These are phyloP conservation scores for Xiphias gladius DNA, from an alignment of 2,113 vertebrate species.

Conservation along the genomic window DNA sequence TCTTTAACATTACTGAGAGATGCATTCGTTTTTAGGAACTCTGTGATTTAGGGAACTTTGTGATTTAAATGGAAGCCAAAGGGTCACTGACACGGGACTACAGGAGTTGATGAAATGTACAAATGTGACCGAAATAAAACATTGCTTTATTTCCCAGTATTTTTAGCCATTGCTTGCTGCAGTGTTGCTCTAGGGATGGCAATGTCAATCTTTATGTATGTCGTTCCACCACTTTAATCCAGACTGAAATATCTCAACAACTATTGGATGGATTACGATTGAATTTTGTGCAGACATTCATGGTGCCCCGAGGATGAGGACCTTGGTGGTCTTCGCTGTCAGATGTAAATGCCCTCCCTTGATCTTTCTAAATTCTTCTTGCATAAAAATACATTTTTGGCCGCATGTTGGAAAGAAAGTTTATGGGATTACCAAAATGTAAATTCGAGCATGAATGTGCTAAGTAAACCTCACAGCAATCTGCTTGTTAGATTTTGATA, in stretches of 20 bases:
- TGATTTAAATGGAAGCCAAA: background rate
- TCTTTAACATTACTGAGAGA: background rate
- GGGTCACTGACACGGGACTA: background rate
- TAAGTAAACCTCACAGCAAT: background rate
- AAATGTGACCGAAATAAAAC: background rate
- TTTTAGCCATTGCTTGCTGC: background rate
- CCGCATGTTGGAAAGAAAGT: background rate
- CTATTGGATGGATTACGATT: background rate
- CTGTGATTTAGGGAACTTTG: background rate
- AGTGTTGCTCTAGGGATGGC: background rate
- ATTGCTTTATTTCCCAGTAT: background rate
- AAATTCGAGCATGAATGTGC: background rate
- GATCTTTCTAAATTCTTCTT: background rate
- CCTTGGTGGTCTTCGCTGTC: background rate
- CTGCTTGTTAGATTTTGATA: background rate
- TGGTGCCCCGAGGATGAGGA: background rate
- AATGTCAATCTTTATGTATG: background rate
- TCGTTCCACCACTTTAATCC: background rate
- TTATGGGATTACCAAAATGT: background rate
- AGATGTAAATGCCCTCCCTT: background rate
- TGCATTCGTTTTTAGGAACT: background rate
- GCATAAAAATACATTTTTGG: background rate
- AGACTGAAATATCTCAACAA: background rate
- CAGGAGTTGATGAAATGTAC: background rate
- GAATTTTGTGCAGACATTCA: background rate